Conservation (phyloP, 2,888 invertebrate species). For the Drosophila robusta region DNA sequence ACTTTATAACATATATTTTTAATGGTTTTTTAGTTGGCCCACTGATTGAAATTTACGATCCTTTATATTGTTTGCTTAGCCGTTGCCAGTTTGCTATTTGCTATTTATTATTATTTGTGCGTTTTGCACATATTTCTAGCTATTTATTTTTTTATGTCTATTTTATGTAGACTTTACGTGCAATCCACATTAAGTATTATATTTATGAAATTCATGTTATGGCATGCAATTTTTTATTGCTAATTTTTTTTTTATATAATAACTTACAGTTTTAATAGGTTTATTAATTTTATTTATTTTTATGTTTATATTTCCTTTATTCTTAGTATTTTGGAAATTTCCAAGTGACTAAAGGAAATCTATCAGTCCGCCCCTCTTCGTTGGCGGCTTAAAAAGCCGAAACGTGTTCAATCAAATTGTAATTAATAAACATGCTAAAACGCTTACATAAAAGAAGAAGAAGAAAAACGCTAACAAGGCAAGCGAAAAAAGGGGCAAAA, state of each 20-base stretch:
- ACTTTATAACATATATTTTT: constrained; percentile 56
- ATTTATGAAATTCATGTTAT: constrained; percentile 31
- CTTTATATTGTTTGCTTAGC: constrained; percentile 44
- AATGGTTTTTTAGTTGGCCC: constrained; percentile 61
- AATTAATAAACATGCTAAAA: constrained; percentile 50
- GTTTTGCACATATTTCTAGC: constrained; percentile 15
- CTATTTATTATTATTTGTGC: constrained; percentile 46
- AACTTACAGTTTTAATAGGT: constrained; percentile 28
- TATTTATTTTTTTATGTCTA: constrained; percentile 45
- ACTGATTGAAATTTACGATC: constrained; percentile 75
- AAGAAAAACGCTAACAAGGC: constrained; percentile 35
- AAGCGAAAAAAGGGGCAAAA: constrained; percentile 15
- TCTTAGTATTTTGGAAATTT: constrained; percentile 11
- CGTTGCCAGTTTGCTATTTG: constrained; percentile 7
- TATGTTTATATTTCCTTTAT: constrained; percentile 16
- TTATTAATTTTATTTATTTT: constrained; percentile 12
- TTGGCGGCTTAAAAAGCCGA: constrained; percentile 20
- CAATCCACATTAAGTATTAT: constrained; percentile 22
- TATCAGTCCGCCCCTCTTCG: constrained; percentile 24
- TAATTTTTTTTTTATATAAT: constrained; percentile 1
- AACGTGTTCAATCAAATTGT: constrained; percentile 40
- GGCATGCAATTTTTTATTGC: background rate
- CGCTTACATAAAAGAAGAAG: background rate
- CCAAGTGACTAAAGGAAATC: constrained; percentile 6
- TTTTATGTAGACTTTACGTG: constrained; percentile 28